phyloP scores from a whole-genome alignment of 2,113 vertebrate species.

The Passer montanus region DNA sequence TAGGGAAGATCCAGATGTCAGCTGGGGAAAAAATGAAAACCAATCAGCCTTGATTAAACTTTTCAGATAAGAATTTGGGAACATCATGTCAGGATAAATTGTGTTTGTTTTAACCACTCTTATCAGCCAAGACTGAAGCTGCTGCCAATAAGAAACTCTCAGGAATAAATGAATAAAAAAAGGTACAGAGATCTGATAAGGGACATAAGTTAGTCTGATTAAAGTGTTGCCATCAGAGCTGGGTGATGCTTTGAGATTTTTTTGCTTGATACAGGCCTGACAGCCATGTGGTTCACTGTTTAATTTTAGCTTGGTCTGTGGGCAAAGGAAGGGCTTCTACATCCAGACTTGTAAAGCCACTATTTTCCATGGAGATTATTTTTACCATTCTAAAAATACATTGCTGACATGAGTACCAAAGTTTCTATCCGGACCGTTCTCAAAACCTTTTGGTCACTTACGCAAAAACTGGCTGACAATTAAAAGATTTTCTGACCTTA shows the following conservation, averaged over 20 bases:
- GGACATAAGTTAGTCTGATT: background rate
- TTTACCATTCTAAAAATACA: conserved; percentile 59
- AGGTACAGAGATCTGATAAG: background rate
- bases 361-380: conserved; percentile 49
- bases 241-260: background rate
- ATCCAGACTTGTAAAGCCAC: conserved; percentile 35
- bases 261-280: background rate
- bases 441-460: conserved; percentile 51
- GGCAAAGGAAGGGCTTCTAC: conserved; percentile 31
- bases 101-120: background rate
- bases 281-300: background rate
- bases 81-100: background rate
- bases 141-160: background rate
- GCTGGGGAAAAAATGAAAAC: conserved; percentile 21
- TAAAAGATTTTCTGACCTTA: conserved; percentile 56
- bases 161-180: background rate
- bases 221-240: background rate
- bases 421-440: conserved; percentile 21
- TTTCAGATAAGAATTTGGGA: conserved; percentile 8
- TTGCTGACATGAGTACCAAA: background rate
- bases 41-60: conserved; percentile 8
- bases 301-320: conserved; percentile 22
- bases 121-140: background rate
- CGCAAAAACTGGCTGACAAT: conserved; percentile 38
- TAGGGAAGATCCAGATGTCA: conserved; percentile 11